Evolutionary conservation across 1,140 invertebrate genomes (phyloP), one percentile per base, ranked within the genome.

Genomic region (Charaxes varanes): DNA sequence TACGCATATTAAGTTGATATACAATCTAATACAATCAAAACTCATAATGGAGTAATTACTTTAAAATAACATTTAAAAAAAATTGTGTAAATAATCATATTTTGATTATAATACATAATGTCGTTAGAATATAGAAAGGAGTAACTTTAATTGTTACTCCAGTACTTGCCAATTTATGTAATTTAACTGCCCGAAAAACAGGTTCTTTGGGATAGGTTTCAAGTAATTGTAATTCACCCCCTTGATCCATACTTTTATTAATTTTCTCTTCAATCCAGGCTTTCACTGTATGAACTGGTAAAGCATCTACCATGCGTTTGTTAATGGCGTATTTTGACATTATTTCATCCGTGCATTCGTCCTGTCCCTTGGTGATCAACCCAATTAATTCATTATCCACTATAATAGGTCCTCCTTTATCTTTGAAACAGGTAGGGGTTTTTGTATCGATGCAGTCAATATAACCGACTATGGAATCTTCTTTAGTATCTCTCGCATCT

Each of bases 381-480:
- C 78, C 74, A 31, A 77, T 41, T 3, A 82, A 47, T 54, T 74
- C 58, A 48, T 72, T 70, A 35, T 69, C 56, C 40, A 65, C 59
- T 18, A 82, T 53, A 1, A 57, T 62, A 10, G 78, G 78, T 3
- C 74, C 74, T 19, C 78, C 78, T 17, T 53, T 60, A 38, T 82
- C 78, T 55, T 57, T 76, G 32, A 77, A 82, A 59, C 78, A 82
- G 4, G 66, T 72, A 6, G 38, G 27, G 12, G 72, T 51, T 54
- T 79, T 82, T 0, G 74, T 70, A 27, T 79, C 74, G 18, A 80
- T 56, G 28, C 74, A 82, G 32, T 77, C 76, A 31, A 79, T 48
- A 37, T 55, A 78, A 4, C 35, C 63, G 36, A 27, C 47, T 16
- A 70, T 48, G 47, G 34, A 10, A n/a, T 74, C 60, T 21, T 45